Evolutionary conservation across 2,113 vertebrate genomes (phyloP), one percentile per base, ranked within the genome.

Genomic region (Phylloscopus trochilus): DNA sequence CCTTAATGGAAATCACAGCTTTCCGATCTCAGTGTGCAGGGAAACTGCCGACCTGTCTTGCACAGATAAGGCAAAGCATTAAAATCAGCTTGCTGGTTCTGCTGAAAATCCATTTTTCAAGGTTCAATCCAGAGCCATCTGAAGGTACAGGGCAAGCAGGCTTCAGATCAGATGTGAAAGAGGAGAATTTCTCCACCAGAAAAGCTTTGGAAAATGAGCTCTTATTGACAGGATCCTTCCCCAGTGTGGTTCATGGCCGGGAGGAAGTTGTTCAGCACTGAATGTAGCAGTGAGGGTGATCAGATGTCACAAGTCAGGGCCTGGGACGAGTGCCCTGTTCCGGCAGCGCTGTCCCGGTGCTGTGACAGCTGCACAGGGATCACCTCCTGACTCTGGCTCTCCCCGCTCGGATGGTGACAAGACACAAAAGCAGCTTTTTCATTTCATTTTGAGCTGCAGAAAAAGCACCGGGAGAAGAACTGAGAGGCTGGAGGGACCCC

Each of bases 161-260:
- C 51, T 75, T 72, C 1, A 2, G 66, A 46, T 73, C 53, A 33
- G 55, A 21, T 43, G 26, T 2, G 4, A 4, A 73, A n/a, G 58
- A 7, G 9, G 26, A 66, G 37, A 90, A 76, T 16, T 68, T 67
- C 33, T 74, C 60, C 30, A 41, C 6, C 9, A 62, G 13, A 63
- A 78, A 68, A 72, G 60, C n/a, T 60, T 52, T 43, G 58, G 41
- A 74, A 51, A 80, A 83, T 4, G 47, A 62, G 39, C 31, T 84
- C 59, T 67, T 83, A 28, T 87, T 26, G 43, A 41, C 73, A 70
- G 31, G 56, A 58, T 47, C 58, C 10, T 70, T 76, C 52, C 69
- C n/a, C 0, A 0, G 18, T 30, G 18, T 28, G 81, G 78, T 85
- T 92, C n/a, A 15, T 4, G 69, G 69, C 5, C 0, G 1, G 75